Conservation (phyloP, 37 sponge, comb jelly and placozoan species). For the Haliclona indistincta region DNA sequence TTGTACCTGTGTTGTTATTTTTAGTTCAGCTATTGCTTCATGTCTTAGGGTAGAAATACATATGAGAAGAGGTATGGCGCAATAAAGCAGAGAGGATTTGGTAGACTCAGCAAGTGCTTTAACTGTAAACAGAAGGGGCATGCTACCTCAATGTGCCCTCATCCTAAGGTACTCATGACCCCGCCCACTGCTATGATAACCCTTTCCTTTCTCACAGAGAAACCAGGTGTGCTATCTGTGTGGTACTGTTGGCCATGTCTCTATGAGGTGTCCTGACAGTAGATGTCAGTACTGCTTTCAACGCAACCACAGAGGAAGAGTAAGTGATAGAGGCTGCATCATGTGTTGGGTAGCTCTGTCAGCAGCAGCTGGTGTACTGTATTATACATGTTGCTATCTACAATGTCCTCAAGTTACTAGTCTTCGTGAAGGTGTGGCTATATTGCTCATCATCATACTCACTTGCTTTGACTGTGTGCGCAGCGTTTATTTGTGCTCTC, state of each 20-base stretch:
- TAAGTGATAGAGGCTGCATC: background rate
- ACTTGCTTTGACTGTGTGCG: no score
- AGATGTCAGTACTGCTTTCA: constrained; percentile 50
- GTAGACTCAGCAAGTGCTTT: background rate
- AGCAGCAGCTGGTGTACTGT: no score
- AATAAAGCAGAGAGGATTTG: background rate
- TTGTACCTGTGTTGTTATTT: background rate
- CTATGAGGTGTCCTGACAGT: constrained; percentile 23
- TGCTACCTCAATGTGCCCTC: background rate
- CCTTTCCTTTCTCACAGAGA: constrained; percentile 12
- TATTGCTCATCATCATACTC: no score
- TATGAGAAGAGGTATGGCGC: background rate
- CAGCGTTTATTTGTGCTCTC: background rate
- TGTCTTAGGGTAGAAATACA: background rate
- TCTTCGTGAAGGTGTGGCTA: background rate
- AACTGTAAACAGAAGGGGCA: background rate
- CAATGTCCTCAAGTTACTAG: background rate
- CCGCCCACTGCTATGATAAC: background rate
- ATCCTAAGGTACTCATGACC: background rate
- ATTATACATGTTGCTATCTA: no score
- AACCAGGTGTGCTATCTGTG: constrained; percentile 53
- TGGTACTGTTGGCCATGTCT: constrained; percentile 30
- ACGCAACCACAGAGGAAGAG: constrained; percentile 40
- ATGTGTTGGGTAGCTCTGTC: background rate
- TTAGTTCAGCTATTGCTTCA: background rate